Conservation (phyloP, 2,797 vertebrate species). For the Botia kubotai region DNA sequence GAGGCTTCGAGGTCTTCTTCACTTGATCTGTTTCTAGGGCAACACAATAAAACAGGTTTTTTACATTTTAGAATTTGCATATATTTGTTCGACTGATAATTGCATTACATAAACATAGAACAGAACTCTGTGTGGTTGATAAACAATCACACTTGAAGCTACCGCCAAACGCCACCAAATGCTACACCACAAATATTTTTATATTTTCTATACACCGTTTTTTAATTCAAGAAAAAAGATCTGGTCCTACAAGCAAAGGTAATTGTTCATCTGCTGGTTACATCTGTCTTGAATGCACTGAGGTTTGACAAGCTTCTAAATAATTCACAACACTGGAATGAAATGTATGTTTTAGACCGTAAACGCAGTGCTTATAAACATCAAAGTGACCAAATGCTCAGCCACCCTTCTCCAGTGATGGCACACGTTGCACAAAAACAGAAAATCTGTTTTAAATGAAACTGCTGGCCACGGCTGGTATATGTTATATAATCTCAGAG, state of each 20-base stretch:
- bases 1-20: slow-evolving; percentile 80
- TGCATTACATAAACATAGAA: slow-evolving; percentile 19
- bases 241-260: not conserved
- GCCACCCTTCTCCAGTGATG: slow-evolving; percentile 63
- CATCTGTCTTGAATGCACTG: not conserved
- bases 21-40: slow-evolving; percentile 78
- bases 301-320: slow-evolving; percentile 14
- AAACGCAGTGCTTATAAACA: slow-evolving; percentile 13
- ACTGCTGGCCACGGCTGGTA: slow-evolving; percentile 78
- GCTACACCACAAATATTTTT: not conserved
- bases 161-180: not conserved
- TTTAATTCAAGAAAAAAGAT: not conserved
- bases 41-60: slow-evolving; percentile 33
- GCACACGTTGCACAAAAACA: slow-evolving; percentile 62
- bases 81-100: slow-evolving; percentile 10
- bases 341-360: slow-evolving; percentile 9
- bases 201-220: not conserved
- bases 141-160: slow-evolving; percentile 33
- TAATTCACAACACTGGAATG: slow-evolving; percentile 28
- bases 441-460: slow-evolving; percentile 79
- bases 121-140: slow-evolving; percentile 27
- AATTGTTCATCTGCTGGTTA: not conserved
- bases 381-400: slow-evolving; percentile 47
- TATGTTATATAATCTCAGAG: slow-evolving; percentile 82
- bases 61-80: not conserved